Evolutionary conservation across 2,797 vertebrate genomes (phyloP).

Genomic region (Oreochromis grahami): DNA sequence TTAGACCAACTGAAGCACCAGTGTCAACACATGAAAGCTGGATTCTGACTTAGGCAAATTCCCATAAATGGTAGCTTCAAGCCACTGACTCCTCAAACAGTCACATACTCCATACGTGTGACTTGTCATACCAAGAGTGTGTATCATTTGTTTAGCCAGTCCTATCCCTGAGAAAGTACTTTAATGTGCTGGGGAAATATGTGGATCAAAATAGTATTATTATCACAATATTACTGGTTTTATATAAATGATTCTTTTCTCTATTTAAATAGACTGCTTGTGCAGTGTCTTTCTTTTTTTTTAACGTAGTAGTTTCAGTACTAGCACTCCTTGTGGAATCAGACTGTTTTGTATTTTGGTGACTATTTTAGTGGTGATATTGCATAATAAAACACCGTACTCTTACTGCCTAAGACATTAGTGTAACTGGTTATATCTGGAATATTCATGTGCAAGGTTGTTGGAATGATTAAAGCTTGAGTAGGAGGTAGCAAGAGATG

Average conservation of each 20-base stretch:
- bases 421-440: slow-evolving; percentile 38
- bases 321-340: background rate
- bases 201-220: background rate
- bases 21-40: background rate
- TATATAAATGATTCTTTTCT: background rate
- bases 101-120: background rate
- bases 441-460: slow-evolving; percentile 63
- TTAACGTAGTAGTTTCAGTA: background rate
- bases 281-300: background rate
- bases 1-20: background rate
- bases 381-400: slow-evolving; percentile 10
- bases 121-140: background rate
- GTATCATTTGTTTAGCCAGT: background rate
- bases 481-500: slow-evolving; percentile 42
- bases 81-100: background rate
- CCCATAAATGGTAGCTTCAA: background rate
- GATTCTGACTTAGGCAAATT: background rate
- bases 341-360: background rate
- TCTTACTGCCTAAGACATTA: slow-evolving; percentile 21
- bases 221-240: background rate
- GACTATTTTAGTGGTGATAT: background rate
- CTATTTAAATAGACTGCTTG: background rate
- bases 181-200: background rate
- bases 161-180: background rate
- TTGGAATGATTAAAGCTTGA: slow-evolving; percentile 55